These are phyloP conservation scores for Neosilurus mollespiculum DNA, from an alignment of 2,797 vertebrate species.

Conservation along the genomic window DNA sequence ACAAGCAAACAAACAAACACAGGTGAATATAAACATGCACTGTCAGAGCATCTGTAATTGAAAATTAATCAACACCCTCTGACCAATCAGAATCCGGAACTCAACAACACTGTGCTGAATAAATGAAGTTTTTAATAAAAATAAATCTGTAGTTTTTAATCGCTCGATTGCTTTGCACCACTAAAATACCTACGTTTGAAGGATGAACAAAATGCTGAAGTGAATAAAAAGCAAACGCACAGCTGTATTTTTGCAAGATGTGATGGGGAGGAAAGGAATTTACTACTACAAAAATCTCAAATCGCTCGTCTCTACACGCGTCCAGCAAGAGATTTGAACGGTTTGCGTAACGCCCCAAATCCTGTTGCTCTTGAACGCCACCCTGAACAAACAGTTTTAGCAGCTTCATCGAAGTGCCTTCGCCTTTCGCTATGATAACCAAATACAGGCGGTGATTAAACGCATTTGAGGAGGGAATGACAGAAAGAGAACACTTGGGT, in stretches of 20 bases:
- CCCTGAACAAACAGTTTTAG: conserved; percentile 45
- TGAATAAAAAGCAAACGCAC: conserved; percentile 13
- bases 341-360: background rate
- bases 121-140: background rate
- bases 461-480: conserved; percentile 68
- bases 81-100: background rate
- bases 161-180: background rate
- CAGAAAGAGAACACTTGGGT: conserved; percentile 64
- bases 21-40: background rate
- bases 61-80: background rate
- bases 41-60: background rate
- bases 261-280: conserved; percentile 14
- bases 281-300: conserved; percentile 24
- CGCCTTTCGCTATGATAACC: conserved; percentile 67
- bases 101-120: background rate
- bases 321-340: background rate
- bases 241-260: conserved; percentile 15
- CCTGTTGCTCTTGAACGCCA: conserved; percentile 26
- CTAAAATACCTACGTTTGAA: background rate
- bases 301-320: background rate
- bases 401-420: conserved; percentile 37
- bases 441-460: conserved; percentile 75
- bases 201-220: conserved; percentile 17
- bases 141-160: background rate
- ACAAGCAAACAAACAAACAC: background rate